Conservation (phyloP, 2,888 invertebrate genomes). For the Incurvaria masculella region DNA sequence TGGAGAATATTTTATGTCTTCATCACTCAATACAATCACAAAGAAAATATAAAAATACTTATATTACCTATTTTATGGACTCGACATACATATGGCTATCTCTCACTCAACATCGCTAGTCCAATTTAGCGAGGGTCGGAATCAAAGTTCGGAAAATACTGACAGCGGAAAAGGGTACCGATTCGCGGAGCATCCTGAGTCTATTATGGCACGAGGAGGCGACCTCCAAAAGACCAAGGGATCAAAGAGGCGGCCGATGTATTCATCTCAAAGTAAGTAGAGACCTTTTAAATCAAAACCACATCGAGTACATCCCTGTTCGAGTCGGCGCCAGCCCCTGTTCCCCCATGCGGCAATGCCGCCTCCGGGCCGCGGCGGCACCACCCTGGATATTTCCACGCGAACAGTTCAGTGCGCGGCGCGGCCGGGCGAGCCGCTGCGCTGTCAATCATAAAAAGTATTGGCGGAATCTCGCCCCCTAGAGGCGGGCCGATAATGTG, state of each 20-base stretch:
- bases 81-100: no score
- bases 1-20: no score
- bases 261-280: not conserved
- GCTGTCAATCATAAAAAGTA: slow-evolving; percentile 53
- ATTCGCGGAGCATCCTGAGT: not conserved
- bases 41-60: no score
- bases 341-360: not conserved
- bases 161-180: not conserved
- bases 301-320: not conserved
- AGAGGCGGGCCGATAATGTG: not conserved
- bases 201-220: not conserved
- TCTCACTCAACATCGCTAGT: no score
- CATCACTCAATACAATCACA: no score
- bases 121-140: not conserved
- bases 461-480: slow-evolving; percentile 32
- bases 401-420: slow-evolving; percentile 41
- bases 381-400: not conserved
- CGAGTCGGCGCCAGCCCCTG: no score
- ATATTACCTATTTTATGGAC: no score
- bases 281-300: not conserved
- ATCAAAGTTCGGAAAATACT: not conserved
- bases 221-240: not conserved
- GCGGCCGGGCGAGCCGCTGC: slow-evolving; percentile 50
- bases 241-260: not conserved
- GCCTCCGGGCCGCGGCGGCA: not conserved